phyloP scores from a whole-genome alignment of 2,797 vertebrate genomes.

The Oophaga sylvatica region DNA sequence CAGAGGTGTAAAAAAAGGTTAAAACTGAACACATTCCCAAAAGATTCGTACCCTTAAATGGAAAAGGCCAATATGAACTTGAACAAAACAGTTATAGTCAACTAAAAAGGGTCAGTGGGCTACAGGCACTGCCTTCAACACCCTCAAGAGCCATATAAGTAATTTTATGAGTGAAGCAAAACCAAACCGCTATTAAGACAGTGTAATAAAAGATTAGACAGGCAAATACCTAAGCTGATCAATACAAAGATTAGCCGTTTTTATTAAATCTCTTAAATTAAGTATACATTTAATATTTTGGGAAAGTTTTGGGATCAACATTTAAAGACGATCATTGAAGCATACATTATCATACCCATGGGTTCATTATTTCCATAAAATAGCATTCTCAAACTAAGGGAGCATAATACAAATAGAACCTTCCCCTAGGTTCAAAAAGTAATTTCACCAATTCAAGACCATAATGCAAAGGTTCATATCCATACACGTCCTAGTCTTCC shows the following conservation, averaged over 20 bases:
- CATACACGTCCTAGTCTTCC: not conserved
- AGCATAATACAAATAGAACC: not conserved
- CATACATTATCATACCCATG: not conserved
- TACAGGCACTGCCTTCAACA: slow-evolving; percentile 36
- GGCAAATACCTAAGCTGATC: slow-evolving; percentile 4
- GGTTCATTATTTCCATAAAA: not conserved
- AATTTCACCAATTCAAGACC: not conserved
- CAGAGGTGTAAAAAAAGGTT: slow-evolving; percentile 16
- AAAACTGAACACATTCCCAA: not conserved
- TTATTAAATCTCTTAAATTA: not conserved
- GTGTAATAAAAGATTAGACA: slow-evolving; percentile 28
- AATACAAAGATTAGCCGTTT: not conserved
- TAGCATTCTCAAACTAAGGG: not conserved
- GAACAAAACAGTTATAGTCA: slow-evolving; percentile 29
- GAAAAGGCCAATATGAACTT: slow-evolving; percentile 14
- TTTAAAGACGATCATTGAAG: not conserved
- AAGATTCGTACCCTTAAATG: slow-evolving; percentile 11
- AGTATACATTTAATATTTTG: not conserved
- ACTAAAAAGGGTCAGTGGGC: slow-evolving; percentile 29
- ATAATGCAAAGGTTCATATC: not conserved
- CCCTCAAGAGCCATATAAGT: slow-evolving; percentile 38
- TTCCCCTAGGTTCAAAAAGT: not conserved
- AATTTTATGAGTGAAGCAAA: slow-evolving; percentile 34
- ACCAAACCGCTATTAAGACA: slow-evolving; percentile 14
- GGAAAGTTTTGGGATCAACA: not conserved